Evolutionary conservation across 1,140 invertebrate species (phyloP), one percentile per base, ranked within the genome.

Genomic region (Riptortus pedestris): DNA sequence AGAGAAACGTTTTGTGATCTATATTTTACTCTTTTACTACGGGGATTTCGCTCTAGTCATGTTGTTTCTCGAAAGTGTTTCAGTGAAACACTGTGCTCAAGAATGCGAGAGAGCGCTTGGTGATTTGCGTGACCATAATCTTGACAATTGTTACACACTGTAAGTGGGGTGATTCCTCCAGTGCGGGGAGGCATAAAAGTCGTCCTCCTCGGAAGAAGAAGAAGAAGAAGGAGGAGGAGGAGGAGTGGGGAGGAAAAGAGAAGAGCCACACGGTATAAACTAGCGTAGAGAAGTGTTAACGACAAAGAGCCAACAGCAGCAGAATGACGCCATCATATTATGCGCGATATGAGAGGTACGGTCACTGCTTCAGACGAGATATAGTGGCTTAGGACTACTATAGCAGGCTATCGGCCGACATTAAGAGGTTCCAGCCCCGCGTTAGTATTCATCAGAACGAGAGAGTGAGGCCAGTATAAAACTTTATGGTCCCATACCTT

Each of bases 391-490:
- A 58, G 24, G 22, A 58, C 62, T 27, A 47, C 28, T 57, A 60
- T 60, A 65, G 27, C 58, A 60, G 60, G 31, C 31, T 38, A 38
- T 38, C 31, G 31, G 5, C 14, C 31, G 31, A 14, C 31, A 38
- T 38, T 38, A 38, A 38, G 31, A 38, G 31, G 31, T 38, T 38
- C 31, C 31, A 14, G 5, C 14, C 31, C 31, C 5, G 14, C 31
- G 31, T 5, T 14, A 14, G 5, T 38, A 38, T 5, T 38, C 5
- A 61, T 38, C 31, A 38, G 5, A 5, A 38, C 5, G 31, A 38
- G 31, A 38, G 31, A 38, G 14, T 14, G 31, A 38, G 31, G 5
- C 31, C 31, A 5, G 31, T 38, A 38, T 38, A 38, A 38, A 38
- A 38, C 31, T 38, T 38, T n/a, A n/a, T n/a, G n/a, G n/a, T n/a